Percentiles rank a stretch among this genome's conserved stretches.
Evolutionary conservation across 1,140 invertebrate genomes (phyloP).

Genomic region (Sarcophaga bullata): DNA sequence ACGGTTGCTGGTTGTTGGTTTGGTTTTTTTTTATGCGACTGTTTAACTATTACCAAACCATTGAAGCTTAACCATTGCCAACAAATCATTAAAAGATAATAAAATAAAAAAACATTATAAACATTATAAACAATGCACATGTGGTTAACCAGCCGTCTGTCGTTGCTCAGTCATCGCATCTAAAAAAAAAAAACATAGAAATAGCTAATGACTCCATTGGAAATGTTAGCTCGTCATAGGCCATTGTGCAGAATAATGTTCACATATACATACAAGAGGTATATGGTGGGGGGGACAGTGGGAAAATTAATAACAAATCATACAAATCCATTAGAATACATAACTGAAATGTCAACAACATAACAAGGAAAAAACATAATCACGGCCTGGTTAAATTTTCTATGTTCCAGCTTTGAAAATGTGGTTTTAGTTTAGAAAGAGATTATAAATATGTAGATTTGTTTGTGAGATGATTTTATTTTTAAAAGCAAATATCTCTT

Average conservation of each 20-base stretch:
- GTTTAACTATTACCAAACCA: conserved; percentile 3
- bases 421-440: too few species aligned
- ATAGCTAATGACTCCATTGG: not conserved
- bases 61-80: not conserved
- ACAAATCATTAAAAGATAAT: not conserved
- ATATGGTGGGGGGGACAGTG: not conserved
- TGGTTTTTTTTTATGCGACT: not conserved
- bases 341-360: too few species aligned
- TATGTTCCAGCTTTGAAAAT: too few species aligned
- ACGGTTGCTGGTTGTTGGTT: not conserved
- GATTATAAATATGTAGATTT: too few species aligned
- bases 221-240: conserved; percentile 20
- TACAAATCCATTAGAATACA: not conserved
- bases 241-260: conserved; percentile 26
- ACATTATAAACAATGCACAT: not conserved
- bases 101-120: not conserved
- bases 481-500: too few species aligned
- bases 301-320: not conserved
- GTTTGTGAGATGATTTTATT: too few species aligned
- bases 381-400: too few species aligned
- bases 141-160: too few species aligned
- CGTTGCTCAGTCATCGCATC: too few species aligned
- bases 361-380: too few species aligned
- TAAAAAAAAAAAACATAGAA: not conserved
- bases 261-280: not conserved